phyloP scores from a whole-genome alignment of 2,888 invertebrate genomes.

The Odontocerum albicorne region DNA sequence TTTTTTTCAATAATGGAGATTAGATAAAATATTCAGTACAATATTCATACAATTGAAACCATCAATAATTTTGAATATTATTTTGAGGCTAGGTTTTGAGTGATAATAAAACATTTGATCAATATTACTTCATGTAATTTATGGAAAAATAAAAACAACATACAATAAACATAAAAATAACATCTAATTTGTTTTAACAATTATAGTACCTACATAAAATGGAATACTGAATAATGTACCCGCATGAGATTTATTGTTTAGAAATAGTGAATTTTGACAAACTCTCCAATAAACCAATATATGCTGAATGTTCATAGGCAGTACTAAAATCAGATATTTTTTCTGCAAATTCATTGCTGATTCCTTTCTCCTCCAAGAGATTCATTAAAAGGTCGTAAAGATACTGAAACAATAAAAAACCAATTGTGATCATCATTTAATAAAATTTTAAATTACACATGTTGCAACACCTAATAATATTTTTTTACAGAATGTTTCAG shows the following conservation, averaged over 20 bases:
- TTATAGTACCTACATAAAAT: conserved; percentile 2
- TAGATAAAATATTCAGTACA: too few species aligned
- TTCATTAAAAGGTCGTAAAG: conserved; percentile 94
- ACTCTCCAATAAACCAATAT: conserved; percentile 84
- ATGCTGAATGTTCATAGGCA: conserved; percentile 88
- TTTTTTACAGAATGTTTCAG: too few species aligned
- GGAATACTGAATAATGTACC: too few species aligned
- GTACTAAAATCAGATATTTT: conserved; percentile 88
- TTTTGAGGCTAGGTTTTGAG: too few species aligned
- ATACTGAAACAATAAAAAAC: conserved; percentile 63
- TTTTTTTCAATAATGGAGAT: too few species aligned
- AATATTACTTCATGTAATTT: too few species aligned
- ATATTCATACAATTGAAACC: too few species aligned
- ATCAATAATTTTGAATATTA: too few species aligned
- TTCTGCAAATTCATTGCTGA: conserved; percentile 90
- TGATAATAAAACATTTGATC: too few species aligned
- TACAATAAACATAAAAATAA: conserved; percentile 15
- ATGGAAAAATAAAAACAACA: conserved; percentile 1
- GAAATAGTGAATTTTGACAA: conserved; percentile 83
- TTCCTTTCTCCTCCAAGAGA: conserved; percentile 92
- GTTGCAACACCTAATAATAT: too few species aligned
- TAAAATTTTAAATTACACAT: too few species aligned
- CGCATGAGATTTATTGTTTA: conserved; percentile 49
- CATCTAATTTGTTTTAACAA: conserved; percentile 6
- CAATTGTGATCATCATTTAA: too few species aligned